Evolutionary conservation across 2,888 invertebrate species (phyloP).

Genomic region (Brachylomia viminalis): DNA sequence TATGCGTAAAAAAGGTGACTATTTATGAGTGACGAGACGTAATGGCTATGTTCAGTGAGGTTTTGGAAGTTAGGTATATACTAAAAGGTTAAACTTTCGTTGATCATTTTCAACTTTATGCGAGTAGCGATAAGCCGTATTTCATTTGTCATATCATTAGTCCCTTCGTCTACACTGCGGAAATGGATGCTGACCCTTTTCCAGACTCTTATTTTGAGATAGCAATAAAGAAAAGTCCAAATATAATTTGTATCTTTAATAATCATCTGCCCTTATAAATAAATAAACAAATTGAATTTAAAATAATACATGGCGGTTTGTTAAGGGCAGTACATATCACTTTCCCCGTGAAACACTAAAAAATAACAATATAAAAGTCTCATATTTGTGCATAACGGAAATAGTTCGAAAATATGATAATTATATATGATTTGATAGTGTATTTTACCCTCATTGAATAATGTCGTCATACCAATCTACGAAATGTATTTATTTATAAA

Average conservation of each 20-base stretch:
- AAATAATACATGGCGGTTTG: slow-evolving; percentile 63
- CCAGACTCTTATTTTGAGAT: background rate
- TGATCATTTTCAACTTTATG: background rate
- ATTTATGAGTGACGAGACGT: background rate
- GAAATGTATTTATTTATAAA: slow-evolving; percentile 47
- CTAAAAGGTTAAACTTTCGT: background rate
- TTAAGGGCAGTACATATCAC: slow-evolving; percentile 66
- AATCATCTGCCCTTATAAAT: slow-evolving; percentile 63
- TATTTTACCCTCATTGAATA: slow-evolving; percentile 22
- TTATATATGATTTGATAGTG: slow-evolving; percentile 34
- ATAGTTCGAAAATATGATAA: slow-evolving; percentile 23
- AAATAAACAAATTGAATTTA: slow-evolving; percentile 62
- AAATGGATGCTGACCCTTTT: background rate
- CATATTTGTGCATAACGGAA: slow-evolving; percentile 39
- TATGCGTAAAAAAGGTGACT: no score
- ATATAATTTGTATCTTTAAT: slow-evolving; percentile 63
- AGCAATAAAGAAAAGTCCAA: slow-evolving; percentile 20
- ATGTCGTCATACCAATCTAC: slow-evolving; percentile 32
- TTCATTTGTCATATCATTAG: background rate
- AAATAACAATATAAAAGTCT: slow-evolving; percentile 51
- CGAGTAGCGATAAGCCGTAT: background rate
- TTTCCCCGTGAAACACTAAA: slow-evolving; percentile 57
- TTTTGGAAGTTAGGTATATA: background rate
- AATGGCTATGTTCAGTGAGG: background rate
- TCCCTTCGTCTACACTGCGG: background rate